Conservation (phyloP, 2,797 vertebrate genomes). For the Caiman crocodilus region DNA sequence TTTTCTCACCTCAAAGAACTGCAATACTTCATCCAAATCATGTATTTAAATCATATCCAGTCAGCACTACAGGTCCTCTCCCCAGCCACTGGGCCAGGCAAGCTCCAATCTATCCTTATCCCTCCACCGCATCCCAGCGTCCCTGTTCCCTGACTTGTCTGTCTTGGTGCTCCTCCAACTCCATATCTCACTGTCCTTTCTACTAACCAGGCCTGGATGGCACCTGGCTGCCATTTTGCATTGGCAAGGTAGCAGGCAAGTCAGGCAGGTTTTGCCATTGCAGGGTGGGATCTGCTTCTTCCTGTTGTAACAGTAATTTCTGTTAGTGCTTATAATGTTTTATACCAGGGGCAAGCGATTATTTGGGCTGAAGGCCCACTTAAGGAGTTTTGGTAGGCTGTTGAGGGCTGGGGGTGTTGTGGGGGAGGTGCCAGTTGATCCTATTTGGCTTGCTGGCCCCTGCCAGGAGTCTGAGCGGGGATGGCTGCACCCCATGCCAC, state of each 20-base stretch:
- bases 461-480: no score
- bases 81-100: neutral
- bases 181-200: neutral
- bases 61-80: neutral
- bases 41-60: neutral
- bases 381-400: no score
- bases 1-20: neutral
- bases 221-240: rapidly evolving
- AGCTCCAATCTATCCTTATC: neutral
- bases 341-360: neutral
- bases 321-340: neutral
- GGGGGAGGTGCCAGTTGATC: no score
- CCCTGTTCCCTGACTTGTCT: neutral
- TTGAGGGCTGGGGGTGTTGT: no score
- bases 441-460: no score
- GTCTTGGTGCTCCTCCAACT: neutral
- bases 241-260: neutral
- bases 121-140: neutral
- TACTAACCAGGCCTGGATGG: neutral
- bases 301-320: neutral
- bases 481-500: no score
- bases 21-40: neutral
- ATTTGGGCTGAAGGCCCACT: no score
- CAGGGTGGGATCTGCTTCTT: neutral
- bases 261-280: rapidly evolving